Evolutionary conservation across 2,888 invertebrate genomes (phyloP).

Genomic region (Scaeva pyrastri): DNA sequence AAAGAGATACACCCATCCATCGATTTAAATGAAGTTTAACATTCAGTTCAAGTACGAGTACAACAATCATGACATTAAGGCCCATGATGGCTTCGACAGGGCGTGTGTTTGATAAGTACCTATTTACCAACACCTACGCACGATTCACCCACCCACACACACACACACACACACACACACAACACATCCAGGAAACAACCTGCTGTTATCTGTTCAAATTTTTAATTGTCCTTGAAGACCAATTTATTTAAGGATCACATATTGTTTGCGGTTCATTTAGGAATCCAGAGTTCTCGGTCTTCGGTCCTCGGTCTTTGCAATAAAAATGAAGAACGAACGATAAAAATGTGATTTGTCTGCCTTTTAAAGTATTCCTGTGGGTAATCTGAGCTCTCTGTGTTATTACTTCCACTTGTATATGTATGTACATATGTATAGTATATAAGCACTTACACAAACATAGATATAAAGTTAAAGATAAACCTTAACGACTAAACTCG

Average conservation of each 20-base stretch:
- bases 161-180: too few relatives aligned
- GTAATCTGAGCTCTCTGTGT: background rate
- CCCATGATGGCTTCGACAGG: too few relatives aligned
- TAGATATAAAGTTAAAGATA: background rate
- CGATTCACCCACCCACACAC: too few relatives aligned
- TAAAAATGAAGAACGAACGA: slow-evolving; percentile 2
- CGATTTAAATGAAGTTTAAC: background rate
- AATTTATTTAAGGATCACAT: slow-evolving; percentile 31
- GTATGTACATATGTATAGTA: background rate
- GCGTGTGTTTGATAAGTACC: background rate
- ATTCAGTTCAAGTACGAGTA: background rate
- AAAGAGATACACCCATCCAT: background rate
- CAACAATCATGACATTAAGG: background rate
- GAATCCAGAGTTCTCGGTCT: background rate
- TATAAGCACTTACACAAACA: background rate
- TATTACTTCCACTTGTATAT: slow-evolving; percentile 7
- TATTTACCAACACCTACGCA: background rate
- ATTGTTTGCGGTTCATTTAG: slow-evolving; percentile 25
- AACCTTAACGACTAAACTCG: background rate
- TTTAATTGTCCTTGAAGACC: slow-evolving; percentile 63
- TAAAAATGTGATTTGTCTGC: slow-evolving; percentile 21
- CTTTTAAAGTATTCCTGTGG: background rate
- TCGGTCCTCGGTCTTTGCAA: too few relatives aligned
- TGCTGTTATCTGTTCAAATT: slow-evolving; percentile 15
- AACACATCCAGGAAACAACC: background rate